phyloP scores from a whole-genome alignment of 1,140 invertebrate genomes.

The Brachionus koreanus region DNA sequence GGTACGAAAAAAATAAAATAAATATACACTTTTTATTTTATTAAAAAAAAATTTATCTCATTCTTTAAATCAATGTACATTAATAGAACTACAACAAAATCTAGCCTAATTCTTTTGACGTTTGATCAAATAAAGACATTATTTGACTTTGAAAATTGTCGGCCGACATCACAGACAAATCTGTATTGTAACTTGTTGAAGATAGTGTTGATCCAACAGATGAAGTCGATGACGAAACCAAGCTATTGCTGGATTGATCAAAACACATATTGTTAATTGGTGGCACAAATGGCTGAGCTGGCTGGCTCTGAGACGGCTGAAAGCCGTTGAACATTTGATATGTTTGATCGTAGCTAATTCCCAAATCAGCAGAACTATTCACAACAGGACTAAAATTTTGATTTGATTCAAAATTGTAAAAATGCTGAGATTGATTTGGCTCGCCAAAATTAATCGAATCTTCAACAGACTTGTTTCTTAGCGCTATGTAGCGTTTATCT shows the following conservation, averaged over 20 bases:
- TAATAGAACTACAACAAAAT: not conserved
- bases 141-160: slow-evolving; percentile 26
- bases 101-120: not conserved
- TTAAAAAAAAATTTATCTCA: not conserved
- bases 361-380: not conserved
- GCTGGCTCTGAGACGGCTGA: too few species aligned
- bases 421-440: not conserved
- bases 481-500: slow-evolving; percentile 58
- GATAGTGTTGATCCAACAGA: not conserved
- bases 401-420: not conserved
- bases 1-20: not conserved
- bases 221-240: not conserved
- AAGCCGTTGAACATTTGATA: not conserved
- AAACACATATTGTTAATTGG: not conserved
- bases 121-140: not conserved
- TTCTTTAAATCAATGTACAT: not conserved
- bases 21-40: not conserved
- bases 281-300: too few species aligned
- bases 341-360: not conserved
- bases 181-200: not conserved
- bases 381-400: not conserved
- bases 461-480: slow-evolving; percentile 15
- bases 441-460: not conserved
- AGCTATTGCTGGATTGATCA: not conserved
- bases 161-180: not conserved